phyloP scores from a whole-genome alignment of 2,888 invertebrate genomes.

The Ennomos erosarius region DNA sequence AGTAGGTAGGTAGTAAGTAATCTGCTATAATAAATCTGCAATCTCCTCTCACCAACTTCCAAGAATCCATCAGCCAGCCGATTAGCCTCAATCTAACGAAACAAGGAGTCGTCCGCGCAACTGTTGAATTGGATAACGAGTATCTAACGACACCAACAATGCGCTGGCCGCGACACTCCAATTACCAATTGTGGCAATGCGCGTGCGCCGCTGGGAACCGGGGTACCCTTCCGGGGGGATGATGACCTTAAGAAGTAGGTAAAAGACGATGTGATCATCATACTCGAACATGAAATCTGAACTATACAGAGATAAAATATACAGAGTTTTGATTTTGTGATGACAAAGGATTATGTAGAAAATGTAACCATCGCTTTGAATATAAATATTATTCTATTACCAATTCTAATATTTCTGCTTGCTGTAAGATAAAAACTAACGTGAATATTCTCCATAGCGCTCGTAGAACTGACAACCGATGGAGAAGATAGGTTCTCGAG shows the following conservation, averaged over 20 bases:
- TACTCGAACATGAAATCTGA: too few relatives aligned
- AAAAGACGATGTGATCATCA: not conserved
- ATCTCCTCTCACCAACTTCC: constrained; percentile 24
- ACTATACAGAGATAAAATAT: too few relatives aligned
- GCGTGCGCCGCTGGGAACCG: constrained; percentile 74
- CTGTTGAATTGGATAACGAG: constrained; percentile 82
- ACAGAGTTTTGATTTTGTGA: too few relatives aligned
- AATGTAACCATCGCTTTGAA: too few relatives aligned
- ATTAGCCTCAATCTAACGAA: constrained; percentile 74
- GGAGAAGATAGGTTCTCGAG: too few relatives aligned
- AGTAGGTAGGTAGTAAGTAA: too few relatives aligned
- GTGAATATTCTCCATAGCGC: too few relatives aligned
- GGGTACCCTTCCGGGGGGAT: constrained; percentile 37
- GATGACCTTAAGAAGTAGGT: constrained; percentile 19
- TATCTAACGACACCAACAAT: constrained; percentile 81
- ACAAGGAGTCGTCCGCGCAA: constrained; percentile 69
- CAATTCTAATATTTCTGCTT: too few relatives aligned
- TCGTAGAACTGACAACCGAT: too few relatives aligned
- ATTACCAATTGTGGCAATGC: constrained; percentile 75
- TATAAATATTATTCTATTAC: too few relatives aligned
- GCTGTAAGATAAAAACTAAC: too few relatives aligned
- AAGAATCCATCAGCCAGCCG: constrained; percentile 46
- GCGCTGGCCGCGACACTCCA: constrained; percentile 60
- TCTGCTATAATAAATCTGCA: not conserved
- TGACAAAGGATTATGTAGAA: too few relatives aligned